Base-by-base conservation (phyloP, 1,140 invertebrate genomes). In the Mylabris phalerata region DNA sequence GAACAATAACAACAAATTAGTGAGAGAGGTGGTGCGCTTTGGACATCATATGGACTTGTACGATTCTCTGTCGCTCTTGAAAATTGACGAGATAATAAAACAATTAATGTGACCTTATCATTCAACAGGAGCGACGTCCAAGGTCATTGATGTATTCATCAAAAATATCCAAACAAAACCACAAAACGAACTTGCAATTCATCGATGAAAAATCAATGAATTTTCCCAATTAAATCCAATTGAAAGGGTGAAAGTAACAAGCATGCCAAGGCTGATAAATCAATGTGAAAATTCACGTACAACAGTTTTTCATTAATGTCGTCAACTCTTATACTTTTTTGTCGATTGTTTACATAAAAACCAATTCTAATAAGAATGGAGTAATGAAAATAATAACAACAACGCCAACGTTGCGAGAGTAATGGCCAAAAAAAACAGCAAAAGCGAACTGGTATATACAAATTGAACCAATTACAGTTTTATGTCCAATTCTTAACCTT, bases 21-120 rank as follows among this genome's bases (percentile, higher is more conserved):
- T 19, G 19, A 19, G 19, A 19, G 19, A 19, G 19, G 19, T 19
- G 19, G 19, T 19, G 19, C 19, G 19, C 19, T 32, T 32, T 5
- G 32, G 2, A 32, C 32, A 32, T 7, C 32, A 4, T 32, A 32
- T 32, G 7, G 47, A 51, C 13, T 19, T 55, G 39, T 55, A 5
- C 40, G 13, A 39, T 11, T 38, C 40, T 41, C 43, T 41, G 46
- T 32, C 7, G 32, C 32, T 32, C 32, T 32, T 32, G 52, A 46
- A 52, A 56, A 62, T 62, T 62, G 48, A 52, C 32, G 32, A 55
- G 50, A 62, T 62, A 62, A 62, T 62, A 45, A 62, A 62, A 59
- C 61, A 59, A 62, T 62, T 62, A 62, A 59, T 62, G 61, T 62
- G 61, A 62, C 61, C 61, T 62, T 62, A 62, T 62, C 60, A 54